A percentile compares a stretch with the other conserved stretches of the same genome.
These are phyloP conservation scores for Erebia palarica DNA, from an alignment of 2,888 invertebrate genomes.

Conservation along the genomic window DNA sequence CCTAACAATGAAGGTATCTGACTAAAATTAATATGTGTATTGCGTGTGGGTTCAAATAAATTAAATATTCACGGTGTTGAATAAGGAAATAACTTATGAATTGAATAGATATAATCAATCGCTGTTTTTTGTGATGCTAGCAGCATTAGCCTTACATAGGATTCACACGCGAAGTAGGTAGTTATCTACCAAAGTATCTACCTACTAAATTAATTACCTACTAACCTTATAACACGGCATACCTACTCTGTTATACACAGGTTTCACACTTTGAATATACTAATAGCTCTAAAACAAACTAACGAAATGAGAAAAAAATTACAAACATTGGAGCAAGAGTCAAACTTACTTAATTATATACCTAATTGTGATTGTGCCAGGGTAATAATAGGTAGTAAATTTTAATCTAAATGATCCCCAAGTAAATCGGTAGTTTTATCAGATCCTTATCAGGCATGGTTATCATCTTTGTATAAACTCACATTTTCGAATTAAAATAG, in stretches of 20 bases:
- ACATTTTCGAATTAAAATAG: no score
- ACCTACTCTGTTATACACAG: not conserved
- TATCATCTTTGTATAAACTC: no score
- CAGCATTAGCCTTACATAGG: slow-evolving; percentile 1
- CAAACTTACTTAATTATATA: no score
- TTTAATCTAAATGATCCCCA: no score
- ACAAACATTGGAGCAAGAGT: no score
- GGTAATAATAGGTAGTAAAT: no score
- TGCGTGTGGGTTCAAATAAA: slow-evolving; percentile 20
- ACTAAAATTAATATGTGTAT: slow-evolving; percentile 15
- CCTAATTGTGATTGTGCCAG: no score
- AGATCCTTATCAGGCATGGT: no score
- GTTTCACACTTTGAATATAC: no score
- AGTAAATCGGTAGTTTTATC: no score
- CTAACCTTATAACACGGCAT: not conserved
- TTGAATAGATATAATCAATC: slow-evolving; percentile 15
- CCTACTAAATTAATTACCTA: not conserved
- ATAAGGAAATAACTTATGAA: slow-evolving; percentile 24
- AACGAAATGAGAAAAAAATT: no score
- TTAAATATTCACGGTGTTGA: slow-evolving; percentile 20
- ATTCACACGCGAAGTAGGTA: slow-evolving; percentile 6
- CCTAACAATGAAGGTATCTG: not conserved
- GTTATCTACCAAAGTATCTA: not conserved
- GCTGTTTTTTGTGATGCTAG: slow-evolving; percentile 19
- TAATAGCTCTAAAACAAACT: no score